Base-by-base conservation (phyloP, 2,888 invertebrate genomes). In the Actias luna region DNA sequence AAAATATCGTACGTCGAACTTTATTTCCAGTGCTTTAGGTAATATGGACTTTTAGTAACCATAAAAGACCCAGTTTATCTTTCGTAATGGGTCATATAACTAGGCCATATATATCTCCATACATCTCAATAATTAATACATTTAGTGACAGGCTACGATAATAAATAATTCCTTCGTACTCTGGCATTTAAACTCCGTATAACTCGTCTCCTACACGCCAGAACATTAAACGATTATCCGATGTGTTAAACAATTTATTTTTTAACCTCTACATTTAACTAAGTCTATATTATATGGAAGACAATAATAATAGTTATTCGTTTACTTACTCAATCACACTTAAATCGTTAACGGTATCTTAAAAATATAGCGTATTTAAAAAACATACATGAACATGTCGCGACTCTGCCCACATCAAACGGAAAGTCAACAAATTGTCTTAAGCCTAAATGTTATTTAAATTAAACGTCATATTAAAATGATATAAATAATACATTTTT, bases 351-450 rank as follows among this genome's bases (percentile, higher is more conserved):
- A 33, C 16, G 22, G 52, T 63, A 52, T 57, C 57, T 62, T 50
- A 62, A 66, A 59, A 46, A 64, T 67, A 67, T 65, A 62, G 55
- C 82, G 80, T 84, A 87, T 77, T 82, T 78, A 78, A 73, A 79
- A 82, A 89, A 88, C 78, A 81, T 85, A 92, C 90, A 81, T 91
- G 90, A 92, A 92, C 92, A 87, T 85, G 87, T 89, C 92, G 88
- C 86, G 72, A 86, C 87, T 83, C 84, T 82, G 80, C 79, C 83
- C 83, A 79, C 83, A 79, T 70, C 75, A 64, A 79, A 77, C 74
- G 77, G 83, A 80, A 82, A 84, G 82, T 80, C 82, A 78, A 80
- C 79, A 80, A 80, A 79, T 82, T 78, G 79, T 65, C 57, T 59
- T 59, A 65, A 50, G 64, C 61, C 58, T 50, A 64, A 63, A 69